Conservation (phyloP, 35 echinoderm and acorn worm genomes). For the Lytechinus pictus region DNA sequence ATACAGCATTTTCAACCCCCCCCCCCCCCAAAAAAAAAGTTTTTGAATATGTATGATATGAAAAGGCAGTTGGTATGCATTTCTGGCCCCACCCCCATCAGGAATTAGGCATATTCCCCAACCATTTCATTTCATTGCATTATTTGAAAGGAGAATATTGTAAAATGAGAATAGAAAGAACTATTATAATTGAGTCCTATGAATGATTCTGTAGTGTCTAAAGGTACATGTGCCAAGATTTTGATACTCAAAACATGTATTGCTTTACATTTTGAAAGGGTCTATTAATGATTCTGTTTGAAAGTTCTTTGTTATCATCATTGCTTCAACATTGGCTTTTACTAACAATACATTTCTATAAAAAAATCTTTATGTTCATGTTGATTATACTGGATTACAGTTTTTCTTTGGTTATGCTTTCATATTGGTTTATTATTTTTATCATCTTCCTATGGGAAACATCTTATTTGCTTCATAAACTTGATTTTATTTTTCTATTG, state of each 20-base stretch:
- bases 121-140: no score
- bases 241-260: neutral
- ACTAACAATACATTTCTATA: neutral
- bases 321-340: neutral
- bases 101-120: no score
- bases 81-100: no score
- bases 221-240: no score
- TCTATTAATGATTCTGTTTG: neutral
- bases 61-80: no score
- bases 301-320: neutral
- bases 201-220: neutral
- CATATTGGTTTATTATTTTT: neutral
- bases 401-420: neutral
- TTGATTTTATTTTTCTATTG: neutral
- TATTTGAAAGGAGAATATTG: neutral
- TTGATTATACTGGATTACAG: neutral
- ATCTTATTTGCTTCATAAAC: neutral
- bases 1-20: no score
- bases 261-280: neutral
- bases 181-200: neutral
- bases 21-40: no score
- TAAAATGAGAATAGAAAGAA: neutral
- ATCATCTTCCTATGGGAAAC: neutral
- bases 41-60: no score
- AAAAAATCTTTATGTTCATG: neutral